Conservation (phyloP, 2,113 vertebrate species). For the Isurus oxyrinchus region DNA sequence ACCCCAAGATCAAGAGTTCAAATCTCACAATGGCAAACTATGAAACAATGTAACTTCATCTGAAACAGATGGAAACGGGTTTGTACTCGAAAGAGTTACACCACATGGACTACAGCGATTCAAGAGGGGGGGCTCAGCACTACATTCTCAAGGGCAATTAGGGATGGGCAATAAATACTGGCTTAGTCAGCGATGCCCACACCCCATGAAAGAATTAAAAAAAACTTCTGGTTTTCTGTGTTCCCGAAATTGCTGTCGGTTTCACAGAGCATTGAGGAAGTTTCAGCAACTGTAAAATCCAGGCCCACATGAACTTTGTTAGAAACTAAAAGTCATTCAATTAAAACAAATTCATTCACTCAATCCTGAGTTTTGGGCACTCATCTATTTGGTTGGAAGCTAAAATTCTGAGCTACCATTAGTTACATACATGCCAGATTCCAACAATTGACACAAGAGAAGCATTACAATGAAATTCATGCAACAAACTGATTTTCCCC, state of each 20-base stretch:
- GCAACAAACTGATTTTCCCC: background rate
- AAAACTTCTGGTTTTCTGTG: background rate
- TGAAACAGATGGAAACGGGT: too few relatives aligned
- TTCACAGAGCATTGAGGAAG: background rate
- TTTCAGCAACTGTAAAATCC: background rate
- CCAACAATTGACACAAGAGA: background rate
- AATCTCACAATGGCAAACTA: too few relatives aligned
- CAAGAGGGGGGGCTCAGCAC: too few relatives aligned
- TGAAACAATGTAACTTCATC: too few relatives aligned
- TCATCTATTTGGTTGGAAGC: background rate
- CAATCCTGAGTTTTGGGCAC: background rate
- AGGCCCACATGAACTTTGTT: background rate
- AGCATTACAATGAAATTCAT: background rate
- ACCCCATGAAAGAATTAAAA: too few relatives aligned
- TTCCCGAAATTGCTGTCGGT: background rate
- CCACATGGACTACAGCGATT: too few relatives aligned
- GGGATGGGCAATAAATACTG: too few relatives aligned
- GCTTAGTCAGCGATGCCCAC: too few relatives aligned
- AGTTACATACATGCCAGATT: background rate
- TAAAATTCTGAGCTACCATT: background rate
- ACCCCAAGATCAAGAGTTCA: too few relatives aligned
- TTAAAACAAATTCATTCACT: background rate
- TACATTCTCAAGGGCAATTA: too few relatives aligned
- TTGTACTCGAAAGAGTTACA: too few relatives aligned
- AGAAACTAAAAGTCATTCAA: background rate